Percentiles rank a stretch among this genome's conserved stretches.
phyloP scores from a whole-genome alignment of 2,888 invertebrate genomes.

The Clanis bilineata region DNA sequence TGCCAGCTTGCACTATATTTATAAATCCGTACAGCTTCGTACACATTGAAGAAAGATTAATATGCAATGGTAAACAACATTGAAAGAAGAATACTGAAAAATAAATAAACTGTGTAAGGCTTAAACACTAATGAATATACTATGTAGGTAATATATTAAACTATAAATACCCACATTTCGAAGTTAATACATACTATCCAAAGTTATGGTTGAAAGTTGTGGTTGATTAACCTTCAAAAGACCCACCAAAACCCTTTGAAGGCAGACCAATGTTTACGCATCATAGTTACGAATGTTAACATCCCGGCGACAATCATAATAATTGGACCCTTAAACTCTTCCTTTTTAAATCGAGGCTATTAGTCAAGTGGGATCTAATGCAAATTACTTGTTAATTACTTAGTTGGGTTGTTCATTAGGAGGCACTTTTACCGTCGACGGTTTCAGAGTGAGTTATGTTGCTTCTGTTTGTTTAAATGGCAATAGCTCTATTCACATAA shows the following conservation, averaged over 20 bases:
- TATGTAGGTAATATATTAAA: no score
- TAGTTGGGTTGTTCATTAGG: slow-evolving; percentile 50
- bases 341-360: slow-evolving; percentile 50
- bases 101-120: no score
- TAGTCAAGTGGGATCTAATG: slow-evolving; percentile 62
- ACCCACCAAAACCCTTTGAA: neutral
- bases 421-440: slow-evolving; percentile 18
- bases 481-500: no score
- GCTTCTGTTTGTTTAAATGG: slow-evolving; percentile 22
- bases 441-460: slow-evolving; percentile 23
- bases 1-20: no score
- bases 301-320: slow-evolving; percentile 11
- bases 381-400: slow-evolving; percentile 62
- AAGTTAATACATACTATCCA: no score
- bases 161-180: no score
- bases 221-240: neutral
- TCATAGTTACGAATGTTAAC: neutral
- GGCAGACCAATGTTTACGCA: neutral
- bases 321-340: slow-evolving; percentile 21
- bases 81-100: no score
- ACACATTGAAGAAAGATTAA: no score
- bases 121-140: no score
- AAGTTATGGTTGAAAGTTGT: no score
- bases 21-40: no score
- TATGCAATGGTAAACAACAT: no score